These are phyloP conservation scores for Trichonephila inaurata DNA, from an alignment of 1,140 invertebrate genomes.

Conservation along the genomic window DNA sequence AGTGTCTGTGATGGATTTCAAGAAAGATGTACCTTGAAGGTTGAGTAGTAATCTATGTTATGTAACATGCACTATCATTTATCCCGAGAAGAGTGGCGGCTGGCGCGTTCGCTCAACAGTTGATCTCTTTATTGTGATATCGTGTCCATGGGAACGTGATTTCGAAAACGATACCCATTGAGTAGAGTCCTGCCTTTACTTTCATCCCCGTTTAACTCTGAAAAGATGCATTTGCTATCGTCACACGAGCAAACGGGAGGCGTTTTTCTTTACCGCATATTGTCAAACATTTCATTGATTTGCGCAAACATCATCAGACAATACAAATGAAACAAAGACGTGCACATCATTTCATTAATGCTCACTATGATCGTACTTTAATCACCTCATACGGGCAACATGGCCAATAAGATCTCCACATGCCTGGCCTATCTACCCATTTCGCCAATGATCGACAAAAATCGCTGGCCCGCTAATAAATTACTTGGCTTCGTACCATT, in stretches of 20 bases:
- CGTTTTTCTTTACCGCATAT: conserved; percentile 25
- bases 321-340: conserved; percentile 15
- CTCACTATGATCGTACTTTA: not conserved
- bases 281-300: not conserved
- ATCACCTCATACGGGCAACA: conserved; percentile 50
- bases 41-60: conserved; percentile 32
- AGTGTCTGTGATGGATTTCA: conserved; percentile 35
- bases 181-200: not conserved
- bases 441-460: conserved; percentile 49
- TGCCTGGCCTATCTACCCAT: conserved; percentile 19
- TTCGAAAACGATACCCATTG: not conserved
- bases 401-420: conserved; percentile 46
- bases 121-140: not conserved
- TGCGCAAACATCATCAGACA: conserved; percentile 18
- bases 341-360: not conserved
- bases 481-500: conserved; percentile 45
- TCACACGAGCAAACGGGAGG: not conserved
- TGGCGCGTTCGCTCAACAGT: not conserved
- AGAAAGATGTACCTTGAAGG: conserved; percentile 31
- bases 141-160: not conserved
- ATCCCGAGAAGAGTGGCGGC: not conserved
- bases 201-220: not conserved
- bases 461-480: conserved; percentile 36
- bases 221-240: not conserved
- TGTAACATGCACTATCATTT: conserved; percentile 31